Conservation (phyloP, 2,888 invertebrate genomes). For the Trachelus tabidus region DNA sequence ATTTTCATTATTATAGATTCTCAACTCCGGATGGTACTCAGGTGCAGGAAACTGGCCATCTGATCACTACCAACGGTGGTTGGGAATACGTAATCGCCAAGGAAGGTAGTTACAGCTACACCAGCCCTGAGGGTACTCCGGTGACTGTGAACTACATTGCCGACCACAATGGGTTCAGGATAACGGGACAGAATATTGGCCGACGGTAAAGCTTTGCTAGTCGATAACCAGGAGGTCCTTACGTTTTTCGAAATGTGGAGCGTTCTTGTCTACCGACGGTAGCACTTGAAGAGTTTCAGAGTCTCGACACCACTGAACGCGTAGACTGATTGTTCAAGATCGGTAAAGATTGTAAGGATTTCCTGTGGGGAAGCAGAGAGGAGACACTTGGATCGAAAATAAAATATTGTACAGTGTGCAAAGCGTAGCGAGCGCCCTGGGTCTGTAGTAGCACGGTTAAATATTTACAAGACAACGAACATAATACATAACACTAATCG, state of each 20-base stretch:
- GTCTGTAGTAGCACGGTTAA: neutral
- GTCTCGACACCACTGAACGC: neutral
- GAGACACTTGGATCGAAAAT: neutral
- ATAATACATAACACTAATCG: neutral
- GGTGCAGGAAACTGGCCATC: constrained; percentile 47
- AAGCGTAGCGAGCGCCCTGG: neutral
- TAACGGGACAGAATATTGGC: constrained; percentile 8
- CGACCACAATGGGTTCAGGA: constrained; percentile 53
- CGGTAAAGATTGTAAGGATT: neutral
- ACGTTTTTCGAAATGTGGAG: neutral
- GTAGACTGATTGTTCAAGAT: neutral
- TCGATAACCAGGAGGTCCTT: neutral
- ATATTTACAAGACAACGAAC: neutral
- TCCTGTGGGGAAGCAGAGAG: neutral
- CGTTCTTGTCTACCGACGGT: neutral
- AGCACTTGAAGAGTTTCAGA: neutral
- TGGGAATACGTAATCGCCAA: constrained; percentile 56
- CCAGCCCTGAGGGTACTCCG: constrained; percentile 50
- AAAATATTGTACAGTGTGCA: neutral
- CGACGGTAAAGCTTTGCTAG: neutral
- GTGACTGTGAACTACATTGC: constrained; percentile 50
- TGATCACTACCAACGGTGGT: constrained; percentile 50
- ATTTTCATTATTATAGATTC: constrained; percentile 23
- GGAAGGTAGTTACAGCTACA: constrained; percentile 49
- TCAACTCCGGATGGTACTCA: constrained; percentile 41